Evolutionary conservation across 2,113 vertebrate species (phyloP).

Genomic region (Conger conger): DNA sequence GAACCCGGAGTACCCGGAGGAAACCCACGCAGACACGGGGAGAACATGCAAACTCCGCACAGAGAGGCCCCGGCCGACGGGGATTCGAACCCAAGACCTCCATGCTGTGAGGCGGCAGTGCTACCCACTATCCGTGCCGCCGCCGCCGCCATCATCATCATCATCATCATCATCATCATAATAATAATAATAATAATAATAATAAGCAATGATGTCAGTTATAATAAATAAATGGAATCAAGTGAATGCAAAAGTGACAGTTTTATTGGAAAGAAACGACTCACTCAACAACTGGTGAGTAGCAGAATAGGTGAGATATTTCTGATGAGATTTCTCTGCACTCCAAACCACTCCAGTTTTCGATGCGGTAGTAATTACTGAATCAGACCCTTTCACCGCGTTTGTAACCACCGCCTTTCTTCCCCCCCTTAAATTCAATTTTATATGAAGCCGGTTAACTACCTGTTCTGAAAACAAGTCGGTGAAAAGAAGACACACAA

Average conservation of each 20-base stretch:
- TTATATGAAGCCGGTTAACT: background rate
- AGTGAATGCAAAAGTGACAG: background rate
- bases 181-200: too few relatives aligned
- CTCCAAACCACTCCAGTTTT: background rate
- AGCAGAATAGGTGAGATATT: too few relatives aligned
- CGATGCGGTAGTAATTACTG: background rate
- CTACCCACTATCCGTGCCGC: too few relatives aligned
- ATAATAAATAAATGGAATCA: background rate
- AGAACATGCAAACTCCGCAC: too few relatives aligned
- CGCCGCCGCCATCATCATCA: too few relatives aligned
- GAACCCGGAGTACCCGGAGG: too few relatives aligned
- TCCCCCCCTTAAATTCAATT: background rate
- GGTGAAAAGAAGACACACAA: background rate
- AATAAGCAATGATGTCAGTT: too few relatives aligned
- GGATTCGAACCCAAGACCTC: too few relatives aligned
- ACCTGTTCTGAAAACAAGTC: background rate
- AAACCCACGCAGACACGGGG: too few relatives aligned
- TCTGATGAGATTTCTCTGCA: background rate
- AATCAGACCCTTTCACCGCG: background rate
- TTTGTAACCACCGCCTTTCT: background rate
- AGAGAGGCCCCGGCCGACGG: too few relatives aligned
- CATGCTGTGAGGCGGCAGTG: too few relatives aligned
- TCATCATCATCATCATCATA: too few relatives aligned
- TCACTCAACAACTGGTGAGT: background rate
- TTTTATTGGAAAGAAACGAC: background rate